A percentile compares a stretch with the other conserved stretches of the same genome.
Conservation (phyloP, 2,888 invertebrate genomes). For the Ophion ventricosus region DNA sequence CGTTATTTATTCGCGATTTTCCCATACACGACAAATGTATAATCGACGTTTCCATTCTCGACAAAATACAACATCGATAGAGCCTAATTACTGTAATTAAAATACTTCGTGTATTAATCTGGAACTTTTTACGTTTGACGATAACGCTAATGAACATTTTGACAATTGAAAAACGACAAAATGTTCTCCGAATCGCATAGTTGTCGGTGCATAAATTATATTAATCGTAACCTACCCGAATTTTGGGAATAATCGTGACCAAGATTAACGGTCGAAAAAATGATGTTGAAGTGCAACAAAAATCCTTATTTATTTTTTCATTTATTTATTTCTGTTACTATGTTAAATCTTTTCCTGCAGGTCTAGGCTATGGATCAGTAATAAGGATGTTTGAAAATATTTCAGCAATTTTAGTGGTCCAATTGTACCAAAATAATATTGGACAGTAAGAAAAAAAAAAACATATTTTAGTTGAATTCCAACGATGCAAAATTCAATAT, state of each 20-base stretch:
- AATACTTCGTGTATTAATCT: neutral
- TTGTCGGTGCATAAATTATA: neutral
- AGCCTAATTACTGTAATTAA: neutral
- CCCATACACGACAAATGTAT: neutral
- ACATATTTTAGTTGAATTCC: too few species aligned
- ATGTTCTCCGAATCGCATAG: neutral
- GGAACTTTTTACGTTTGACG: neutral
- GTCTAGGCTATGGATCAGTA: too few species aligned
- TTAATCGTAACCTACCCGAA: neutral
- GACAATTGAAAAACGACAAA: neutral
- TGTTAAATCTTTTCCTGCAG: too few species aligned
- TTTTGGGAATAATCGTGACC: neutral
- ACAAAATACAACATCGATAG: neutral
- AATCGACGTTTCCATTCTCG: neutral
- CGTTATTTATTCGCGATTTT: too few species aligned
- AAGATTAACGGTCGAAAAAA: neutral
- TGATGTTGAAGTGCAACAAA: too few species aligned
- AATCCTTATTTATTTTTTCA: too few species aligned
- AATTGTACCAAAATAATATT: too few species aligned
- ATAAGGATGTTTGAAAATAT: too few species aligned
- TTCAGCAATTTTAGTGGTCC: too few species aligned
- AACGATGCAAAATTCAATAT: too few species aligned
- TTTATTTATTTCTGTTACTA: too few species aligned
- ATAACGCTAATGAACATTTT: neutral
- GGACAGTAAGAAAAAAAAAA: too few species aligned